Conservation (phyloP, 1,140 invertebrate species). For the Chymomyza costata region DNA sequence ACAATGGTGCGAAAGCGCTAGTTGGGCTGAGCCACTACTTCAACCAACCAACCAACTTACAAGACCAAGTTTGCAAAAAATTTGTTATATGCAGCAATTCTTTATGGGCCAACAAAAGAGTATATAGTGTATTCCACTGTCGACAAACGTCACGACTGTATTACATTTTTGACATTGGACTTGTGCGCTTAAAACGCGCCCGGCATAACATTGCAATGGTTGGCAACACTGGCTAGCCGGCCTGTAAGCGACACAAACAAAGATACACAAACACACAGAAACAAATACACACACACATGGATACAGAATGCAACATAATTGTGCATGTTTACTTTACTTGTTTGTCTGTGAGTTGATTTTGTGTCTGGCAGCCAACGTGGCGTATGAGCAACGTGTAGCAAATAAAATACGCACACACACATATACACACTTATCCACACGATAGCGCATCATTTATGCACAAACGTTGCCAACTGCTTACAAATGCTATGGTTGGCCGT, state of each 20-base stretch:
- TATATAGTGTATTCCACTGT: too few relatives aligned
- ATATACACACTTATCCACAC: slow-evolving; percentile 17
- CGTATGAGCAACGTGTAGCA: slow-evolving; percentile 60
- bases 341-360: slow-evolving; percentile 51
- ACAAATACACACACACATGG: slow-evolving; percentile 3
- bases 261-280: slow-evolving; percentile 5
- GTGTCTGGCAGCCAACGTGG: slow-evolving; percentile 37
- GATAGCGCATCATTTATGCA: slow-evolving; percentile 69
- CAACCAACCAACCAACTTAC: too few relatives aligned
- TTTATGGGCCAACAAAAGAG: too few relatives aligned
- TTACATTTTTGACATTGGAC: slow-evolving; percentile 71
- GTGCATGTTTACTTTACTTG: slow-evolving; percentile 63
- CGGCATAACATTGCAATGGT: slow-evolving; percentile 65
- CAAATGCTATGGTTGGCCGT: slow-evolving; percentile 32
- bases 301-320: slow-evolving; percentile 44
- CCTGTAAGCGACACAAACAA: slow-evolving; percentile 25
- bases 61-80: too few relatives aligned
- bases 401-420: slow-evolving; percentile 42
- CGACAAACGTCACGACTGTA: too few relatives aligned
- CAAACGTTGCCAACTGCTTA: slow-evolving; percentile 61
- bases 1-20: too few relatives aligned
- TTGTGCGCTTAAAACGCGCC: slow-evolving; percentile 58
- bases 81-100: too few relatives aligned
- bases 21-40: too few relatives aligned
- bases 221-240: slow-evolving; percentile 49